phyloP scores from a whole-genome alignment of 2,888 invertebrate species.

The Drosophila meridiana region DNA sequence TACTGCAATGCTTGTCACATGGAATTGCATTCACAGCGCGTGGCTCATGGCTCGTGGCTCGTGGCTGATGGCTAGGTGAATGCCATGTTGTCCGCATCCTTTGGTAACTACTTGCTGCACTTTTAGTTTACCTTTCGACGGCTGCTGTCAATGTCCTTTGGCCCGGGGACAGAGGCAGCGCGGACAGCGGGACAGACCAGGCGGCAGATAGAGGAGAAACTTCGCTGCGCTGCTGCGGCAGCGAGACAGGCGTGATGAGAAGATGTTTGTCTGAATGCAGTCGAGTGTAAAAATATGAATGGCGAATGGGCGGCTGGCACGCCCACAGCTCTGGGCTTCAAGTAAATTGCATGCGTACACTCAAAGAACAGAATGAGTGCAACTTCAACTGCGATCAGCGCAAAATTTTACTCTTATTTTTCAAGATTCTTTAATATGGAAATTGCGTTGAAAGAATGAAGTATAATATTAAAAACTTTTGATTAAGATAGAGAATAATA shows the following conservation, averaged over 20 bases:
- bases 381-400: not conserved
- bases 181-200: not conserved
- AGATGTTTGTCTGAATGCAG: slow-evolving; percentile 69
- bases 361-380: not conserved
- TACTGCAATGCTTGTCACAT: slow-evolving; percentile 69
- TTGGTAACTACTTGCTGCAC: slow-evolving; percentile 59
- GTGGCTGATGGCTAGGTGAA: slow-evolving; percentile 28
- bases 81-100: slow-evolving; percentile 49
- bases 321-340: slow-evolving; percentile 60
- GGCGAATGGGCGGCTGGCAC: slow-evolving; percentile 66
- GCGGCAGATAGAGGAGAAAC: slow-evolving; percentile 11
- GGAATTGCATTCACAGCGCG: slow-evolving; percentile 50
- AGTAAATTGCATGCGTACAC: slow-evolving; percentile 60
- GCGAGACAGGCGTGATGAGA: slow-evolving; percentile 17
- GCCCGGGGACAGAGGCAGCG: slow-evolving; percentile 20
- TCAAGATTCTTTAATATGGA: not conserved
- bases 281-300: slow-evolving; percentile 76
- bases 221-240: not conserved
- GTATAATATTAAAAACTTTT: too few species aligned
- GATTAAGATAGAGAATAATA: too few species aligned
- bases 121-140: slow-evolving; percentile 71
- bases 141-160: slow-evolving; percentile 74
- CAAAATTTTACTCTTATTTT: not conserved
- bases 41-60: slow-evolving; percentile 20
- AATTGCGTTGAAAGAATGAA: not conserved